Conservation (phyloP, 2,797 vertebrate species). For the Pangasius krempfi region DNA sequence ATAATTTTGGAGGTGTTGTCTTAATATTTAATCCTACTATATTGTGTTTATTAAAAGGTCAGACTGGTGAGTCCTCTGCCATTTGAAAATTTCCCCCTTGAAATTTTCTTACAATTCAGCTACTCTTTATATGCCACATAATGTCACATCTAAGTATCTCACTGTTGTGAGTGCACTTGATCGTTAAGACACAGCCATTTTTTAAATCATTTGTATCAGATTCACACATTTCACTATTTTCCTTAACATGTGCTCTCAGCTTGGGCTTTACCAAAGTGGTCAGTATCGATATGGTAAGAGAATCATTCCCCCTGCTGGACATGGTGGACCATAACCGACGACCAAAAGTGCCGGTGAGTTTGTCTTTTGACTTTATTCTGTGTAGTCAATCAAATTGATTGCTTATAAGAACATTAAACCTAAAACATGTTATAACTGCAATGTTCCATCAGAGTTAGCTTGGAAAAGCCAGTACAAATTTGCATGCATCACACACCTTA, state of each 20-base stretch:
- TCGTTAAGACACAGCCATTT: not conserved
- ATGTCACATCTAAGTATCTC: not conserved
- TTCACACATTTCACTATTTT: not conserved
- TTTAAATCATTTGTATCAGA: not conserved
- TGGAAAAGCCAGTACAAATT: not conserved
- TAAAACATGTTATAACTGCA: not conserved
- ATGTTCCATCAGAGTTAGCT: not conserved
- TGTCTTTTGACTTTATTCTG: not conserved
- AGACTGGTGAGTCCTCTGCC: not conserved
- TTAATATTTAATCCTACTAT: not conserved
- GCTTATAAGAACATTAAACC: not conserved
- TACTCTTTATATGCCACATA: not conserved
- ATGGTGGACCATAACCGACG: conserved; percentile 84
- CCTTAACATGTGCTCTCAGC: conserved; percentile 67
- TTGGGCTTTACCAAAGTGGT: conserved; percentile 85
- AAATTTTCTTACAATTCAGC: not conserved
- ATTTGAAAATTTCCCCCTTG: not conserved
- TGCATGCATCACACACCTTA: not conserved
- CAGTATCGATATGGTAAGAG: conserved; percentile 80
- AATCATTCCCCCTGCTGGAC: conserved; percentile 85
- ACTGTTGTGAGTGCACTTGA: not conserved
- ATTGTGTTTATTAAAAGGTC: not conserved
- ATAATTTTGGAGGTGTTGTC: not conserved
- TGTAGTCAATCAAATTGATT: not conserved
- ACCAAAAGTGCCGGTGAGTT: conserved; percentile 78